These are phyloP conservation scores for Platycercus adscitus DNA, from an alignment of 2,113 vertebrate species.

Conservation along the genomic window DNA sequence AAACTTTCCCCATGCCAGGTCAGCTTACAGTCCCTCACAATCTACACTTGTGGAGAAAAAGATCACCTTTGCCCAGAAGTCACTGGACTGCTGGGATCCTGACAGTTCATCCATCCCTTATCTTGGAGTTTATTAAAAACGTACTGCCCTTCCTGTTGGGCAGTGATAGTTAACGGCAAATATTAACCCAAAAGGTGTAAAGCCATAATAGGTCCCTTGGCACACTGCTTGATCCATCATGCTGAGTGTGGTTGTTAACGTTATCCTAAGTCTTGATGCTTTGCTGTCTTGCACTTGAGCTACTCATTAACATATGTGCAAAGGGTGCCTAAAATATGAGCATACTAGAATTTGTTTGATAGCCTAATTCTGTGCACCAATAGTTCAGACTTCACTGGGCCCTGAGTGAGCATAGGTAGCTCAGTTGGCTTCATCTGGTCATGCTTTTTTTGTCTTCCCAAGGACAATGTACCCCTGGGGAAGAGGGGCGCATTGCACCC, in stretches of 20 bases:
- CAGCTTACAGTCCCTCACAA: not conserved
- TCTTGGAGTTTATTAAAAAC: not conserved
- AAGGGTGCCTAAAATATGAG: not conserved
- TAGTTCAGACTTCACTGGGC: not conserved
- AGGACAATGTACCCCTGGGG: fast-evolving
- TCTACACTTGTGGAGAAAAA: not conserved
- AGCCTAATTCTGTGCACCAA: not conserved
- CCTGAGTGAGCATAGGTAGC: not conserved
- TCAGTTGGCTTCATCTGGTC: not conserved
- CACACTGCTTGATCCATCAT: not conserved
- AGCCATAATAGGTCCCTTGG: not conserved
- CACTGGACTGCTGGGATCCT: not conserved
- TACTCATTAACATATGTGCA: not conserved
- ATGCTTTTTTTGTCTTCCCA: not conserved
- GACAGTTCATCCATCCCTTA: not conserved
- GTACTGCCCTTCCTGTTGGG: not conserved
- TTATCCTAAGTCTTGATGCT: not conserved
- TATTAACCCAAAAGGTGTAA: not conserved
- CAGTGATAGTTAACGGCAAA: not conserved
- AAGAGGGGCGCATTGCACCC: not conserved
- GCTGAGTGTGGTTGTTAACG: not conserved
- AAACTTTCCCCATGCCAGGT: not conserved
- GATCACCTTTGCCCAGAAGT: not conserved
- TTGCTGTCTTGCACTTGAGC: not conserved
- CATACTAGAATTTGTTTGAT: not conserved